Percentiles rank a stretch among this genome's conserved stretches.
Evolutionary conservation across 2,113 vertebrate species (phyloP).

Genomic region (Microcebus murinus): DNA sequence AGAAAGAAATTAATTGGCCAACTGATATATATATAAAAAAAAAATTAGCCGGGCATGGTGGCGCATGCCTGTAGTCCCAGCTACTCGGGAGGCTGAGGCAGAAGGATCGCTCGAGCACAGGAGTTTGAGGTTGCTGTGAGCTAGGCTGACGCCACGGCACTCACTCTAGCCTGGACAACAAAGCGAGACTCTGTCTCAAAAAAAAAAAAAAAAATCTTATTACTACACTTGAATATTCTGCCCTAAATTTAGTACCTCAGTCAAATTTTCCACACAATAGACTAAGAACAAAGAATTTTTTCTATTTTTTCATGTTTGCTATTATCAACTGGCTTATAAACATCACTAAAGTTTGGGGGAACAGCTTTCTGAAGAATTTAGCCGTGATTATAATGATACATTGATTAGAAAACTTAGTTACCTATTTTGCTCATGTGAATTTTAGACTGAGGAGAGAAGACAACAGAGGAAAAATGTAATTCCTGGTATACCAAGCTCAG

Average conservation of each 20-base stretch:
- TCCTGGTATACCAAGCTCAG: background rate
- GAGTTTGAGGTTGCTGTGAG: no score
- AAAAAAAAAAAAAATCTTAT: background rate
- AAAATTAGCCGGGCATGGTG: no score
- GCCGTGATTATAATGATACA: background rate
- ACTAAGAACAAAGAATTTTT: background rate
- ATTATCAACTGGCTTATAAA: background rate
- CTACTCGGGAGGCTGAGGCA: no score
- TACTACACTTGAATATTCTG: background rate
- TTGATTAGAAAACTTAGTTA: background rate
- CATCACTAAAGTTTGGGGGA: background rate
- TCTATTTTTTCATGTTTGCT: background rate
- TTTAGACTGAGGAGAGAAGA: background rate
- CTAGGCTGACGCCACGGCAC: no score
- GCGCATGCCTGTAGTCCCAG: no score
- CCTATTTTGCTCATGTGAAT: background rate
- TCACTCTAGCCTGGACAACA: no score
- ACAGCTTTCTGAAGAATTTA: background rate
- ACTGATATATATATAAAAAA: no score
- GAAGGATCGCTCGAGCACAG: no score
- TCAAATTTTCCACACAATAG: background rate
- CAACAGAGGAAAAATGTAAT: background rate
- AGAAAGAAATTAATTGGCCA: no score
- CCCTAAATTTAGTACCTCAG: background rate
- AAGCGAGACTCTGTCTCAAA: no score